Conservation (phyloP, 2,888 invertebrate species). For the Phlogophora meticulosa region DNA sequence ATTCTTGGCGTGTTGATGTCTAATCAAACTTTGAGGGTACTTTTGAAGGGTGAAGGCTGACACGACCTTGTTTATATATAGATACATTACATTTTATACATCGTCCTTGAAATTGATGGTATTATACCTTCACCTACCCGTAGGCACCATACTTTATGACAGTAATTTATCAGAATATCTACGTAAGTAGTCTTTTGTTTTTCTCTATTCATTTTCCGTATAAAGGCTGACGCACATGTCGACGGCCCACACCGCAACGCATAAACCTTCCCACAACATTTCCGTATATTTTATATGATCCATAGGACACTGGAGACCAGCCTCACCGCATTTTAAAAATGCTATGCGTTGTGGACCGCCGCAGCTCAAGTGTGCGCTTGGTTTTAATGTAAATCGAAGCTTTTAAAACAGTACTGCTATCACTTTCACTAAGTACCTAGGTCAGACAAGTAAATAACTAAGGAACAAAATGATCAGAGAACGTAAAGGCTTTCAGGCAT, state of each 20-base stretch:
- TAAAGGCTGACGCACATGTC: too few species aligned
- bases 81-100: slow-evolving; percentile 17
- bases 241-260: too few species aligned
- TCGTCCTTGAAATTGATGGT: slow-evolving; percentile 17
- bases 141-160: slow-evolving; percentile 2
- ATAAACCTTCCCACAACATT: too few species aligned
- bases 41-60: slow-evolving; percentile 11
- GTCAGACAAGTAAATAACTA: slow-evolving; percentile 43
- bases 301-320: too few species aligned
- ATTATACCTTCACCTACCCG: not conserved
- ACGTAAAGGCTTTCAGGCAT: slow-evolving; percentile 59
- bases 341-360: too few species aligned
- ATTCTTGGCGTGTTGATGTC: slow-evolving; percentile 46
- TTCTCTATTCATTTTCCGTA: slow-evolving; percentile 15
- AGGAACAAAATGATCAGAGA: slow-evolving; percentile 62
- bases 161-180: slow-evolving; percentile 30
- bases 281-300: too few species aligned
- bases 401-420: slow-evolving; percentile 26
- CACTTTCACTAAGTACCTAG: slow-evolving; percentile 38
- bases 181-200: slow-evolving; percentile 27
- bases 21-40: slow-evolving; percentile 46
- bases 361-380: too few species aligned
- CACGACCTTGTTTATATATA: slow-evolving; percentile 17
- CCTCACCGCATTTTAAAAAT: too few species aligned
- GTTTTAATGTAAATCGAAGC: not conserved